These are phyloP conservation scores for Agapornis canus DNA, from an alignment of 2,797 vertebrate genomes.

Conservation along the genomic window DNA sequence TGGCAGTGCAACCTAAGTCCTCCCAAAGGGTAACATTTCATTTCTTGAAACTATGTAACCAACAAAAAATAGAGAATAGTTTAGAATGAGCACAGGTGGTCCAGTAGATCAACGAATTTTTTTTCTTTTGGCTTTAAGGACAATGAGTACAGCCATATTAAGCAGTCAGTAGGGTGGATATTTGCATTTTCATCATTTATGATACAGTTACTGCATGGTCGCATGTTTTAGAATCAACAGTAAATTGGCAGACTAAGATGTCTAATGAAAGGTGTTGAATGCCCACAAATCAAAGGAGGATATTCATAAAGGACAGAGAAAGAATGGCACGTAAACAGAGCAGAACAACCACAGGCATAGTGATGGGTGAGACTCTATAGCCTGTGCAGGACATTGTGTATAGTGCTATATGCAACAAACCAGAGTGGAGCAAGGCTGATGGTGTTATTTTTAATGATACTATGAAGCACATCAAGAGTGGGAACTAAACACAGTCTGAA, in stretches of 20 bases:
- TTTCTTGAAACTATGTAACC: neutral
- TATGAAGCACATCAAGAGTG: neutral
- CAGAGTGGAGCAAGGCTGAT: neutral
- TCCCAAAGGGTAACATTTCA: neutral
- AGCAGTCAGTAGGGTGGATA: neutral
- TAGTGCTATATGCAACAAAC: neutral
- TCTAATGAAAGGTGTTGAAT: neutral
- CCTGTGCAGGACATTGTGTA: neutral
- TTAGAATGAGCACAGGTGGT: neutral
- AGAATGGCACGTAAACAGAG: neutral
- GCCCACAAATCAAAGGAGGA: neutral
- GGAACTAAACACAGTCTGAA: neutral
- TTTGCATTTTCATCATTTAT: neutral
- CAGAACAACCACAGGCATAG: neutral
- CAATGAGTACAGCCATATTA: neutral
- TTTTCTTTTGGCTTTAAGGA: neutral
- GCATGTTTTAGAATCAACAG: constrained; percentile 26
- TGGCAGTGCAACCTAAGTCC: neutral
- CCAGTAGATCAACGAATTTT: neutral
- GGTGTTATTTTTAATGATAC: neutral
- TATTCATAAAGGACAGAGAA: neutral
- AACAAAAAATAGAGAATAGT: neutral
- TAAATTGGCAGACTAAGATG: neutral
- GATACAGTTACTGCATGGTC: neutral
- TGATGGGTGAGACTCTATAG: neutral